These are phyloP conservation scores for Acronicta psi DNA, from an alignment of 2,888 invertebrate species.

Conservation along the genomic window DNA sequence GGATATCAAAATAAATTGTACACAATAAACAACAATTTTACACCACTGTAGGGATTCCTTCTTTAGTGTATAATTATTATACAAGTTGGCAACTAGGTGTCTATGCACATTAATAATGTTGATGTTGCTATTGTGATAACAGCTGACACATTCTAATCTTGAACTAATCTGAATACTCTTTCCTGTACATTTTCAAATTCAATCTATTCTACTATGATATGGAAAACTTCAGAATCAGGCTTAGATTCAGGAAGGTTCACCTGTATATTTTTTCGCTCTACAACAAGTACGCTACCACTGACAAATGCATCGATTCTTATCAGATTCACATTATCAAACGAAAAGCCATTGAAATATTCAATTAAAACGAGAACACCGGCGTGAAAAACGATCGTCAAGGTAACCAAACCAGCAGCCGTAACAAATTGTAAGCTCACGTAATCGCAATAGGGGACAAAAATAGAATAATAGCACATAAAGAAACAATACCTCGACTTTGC, in stretches of 20 bases:
- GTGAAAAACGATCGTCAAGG: constrained; percentile 64
- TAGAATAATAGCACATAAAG: constrained; percentile 55
- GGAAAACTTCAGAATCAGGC: too few relatives aligned
- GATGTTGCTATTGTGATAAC: constrained; percentile 39
- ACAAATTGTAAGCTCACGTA: constrained; percentile 67
- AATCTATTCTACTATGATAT: not conserved
- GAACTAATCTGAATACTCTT: constrained; percentile 7
- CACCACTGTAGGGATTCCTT: too few relatives aligned
- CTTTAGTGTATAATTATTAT: too few relatives aligned
- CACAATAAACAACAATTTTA: too few relatives aligned
- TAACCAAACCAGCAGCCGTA: constrained; percentile 57
- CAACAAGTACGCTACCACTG: not conserved
- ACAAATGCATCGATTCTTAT: not conserved
- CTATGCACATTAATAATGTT: constrained; percentile 16
- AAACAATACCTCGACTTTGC: constrained; percentile 75
- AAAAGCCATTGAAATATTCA: constrained; percentile 14
- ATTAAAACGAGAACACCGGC: constrained; percentile 59
- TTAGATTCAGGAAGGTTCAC: not conserved
- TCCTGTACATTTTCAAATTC: too few relatives aligned
- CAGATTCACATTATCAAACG: not conserved
- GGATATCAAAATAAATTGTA: too few relatives aligned
- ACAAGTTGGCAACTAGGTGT: too few relatives aligned
- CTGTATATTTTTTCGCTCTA: not conserved
- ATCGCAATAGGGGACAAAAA: constrained; percentile 60
- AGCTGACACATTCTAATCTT: constrained; percentile 40